These are phyloP conservation scores for Plemyria rubiginata DNA, from an alignment of 2,888 invertebrate genomes.

Conservation along the genomic window DNA sequence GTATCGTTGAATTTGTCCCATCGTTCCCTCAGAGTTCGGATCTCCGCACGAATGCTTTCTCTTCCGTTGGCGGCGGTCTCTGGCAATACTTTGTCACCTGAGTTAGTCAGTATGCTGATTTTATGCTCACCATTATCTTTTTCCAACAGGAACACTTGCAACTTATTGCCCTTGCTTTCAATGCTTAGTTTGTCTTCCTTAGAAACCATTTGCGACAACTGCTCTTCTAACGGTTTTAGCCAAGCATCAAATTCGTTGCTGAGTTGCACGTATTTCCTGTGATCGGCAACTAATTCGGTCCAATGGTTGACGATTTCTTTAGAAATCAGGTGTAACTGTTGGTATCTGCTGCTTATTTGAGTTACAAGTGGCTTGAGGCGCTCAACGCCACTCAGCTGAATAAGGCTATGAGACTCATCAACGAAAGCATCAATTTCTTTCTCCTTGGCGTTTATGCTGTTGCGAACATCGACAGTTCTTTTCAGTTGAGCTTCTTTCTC, in stretches of 20 bases:
- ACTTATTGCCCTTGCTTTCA: constrained; percentile 87
- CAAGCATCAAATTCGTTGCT: constrained; percentile 90
- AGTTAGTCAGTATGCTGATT: constrained; percentile 88
- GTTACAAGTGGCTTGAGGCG: constrained; percentile 94
- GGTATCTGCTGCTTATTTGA: constrained; percentile 95
- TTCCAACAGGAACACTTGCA: constrained; percentile 90
- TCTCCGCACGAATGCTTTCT: constrained; percentile 94
- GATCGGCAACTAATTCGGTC: constrained; percentile 93
- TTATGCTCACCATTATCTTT: constrained; percentile 93
- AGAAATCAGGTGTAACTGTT: constrained; percentile 90
- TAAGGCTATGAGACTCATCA: constrained; percentile 94
- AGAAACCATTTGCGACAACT: constrained; percentile 85
- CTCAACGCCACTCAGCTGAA: constrained; percentile 93
- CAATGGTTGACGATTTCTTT: constrained; percentile 95
- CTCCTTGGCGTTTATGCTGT: constrained; percentile 91
- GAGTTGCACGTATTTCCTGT: constrained; percentile 90
- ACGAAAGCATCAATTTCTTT: constrained; percentile 94
- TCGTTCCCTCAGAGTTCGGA: constrained; percentile 91
- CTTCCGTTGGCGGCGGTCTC: constrained; percentile 96
- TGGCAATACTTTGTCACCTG: constrained; percentile 95
- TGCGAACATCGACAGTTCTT: constrained; percentile 89
- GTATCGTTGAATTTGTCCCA: constrained; percentile 95
- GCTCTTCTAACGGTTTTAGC: constrained; percentile 90
- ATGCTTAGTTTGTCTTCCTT: constrained; percentile 87
- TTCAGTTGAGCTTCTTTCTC: constrained; percentile 92